Evolutionary conservation across 53 echinoderm and acorn worm species (phyloP).

Genomic region (Paracentrotus lividus): DNA sequence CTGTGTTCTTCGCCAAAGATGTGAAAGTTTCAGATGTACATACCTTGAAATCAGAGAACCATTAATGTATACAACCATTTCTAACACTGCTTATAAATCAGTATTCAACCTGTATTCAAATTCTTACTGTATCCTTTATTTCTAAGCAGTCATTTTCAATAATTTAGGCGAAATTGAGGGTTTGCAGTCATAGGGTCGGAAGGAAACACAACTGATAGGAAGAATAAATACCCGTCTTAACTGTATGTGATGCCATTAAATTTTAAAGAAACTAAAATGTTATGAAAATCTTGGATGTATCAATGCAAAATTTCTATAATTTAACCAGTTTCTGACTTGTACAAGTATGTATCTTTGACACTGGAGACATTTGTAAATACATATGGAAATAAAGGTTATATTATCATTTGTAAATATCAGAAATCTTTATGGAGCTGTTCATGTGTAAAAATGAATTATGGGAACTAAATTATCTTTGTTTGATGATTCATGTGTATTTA

Average conservation of each 20-base stretch:
- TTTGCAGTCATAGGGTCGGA: no score
- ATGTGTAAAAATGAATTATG: constrained; percentile 25
- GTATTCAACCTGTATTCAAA: background rate
- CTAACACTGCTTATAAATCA: no score
- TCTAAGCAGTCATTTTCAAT: no score
- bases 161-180: no score
- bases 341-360: background rate
- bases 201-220: no score
- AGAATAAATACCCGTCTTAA: no score
- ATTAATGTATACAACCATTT: no score
- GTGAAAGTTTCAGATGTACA: no score
- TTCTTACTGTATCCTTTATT: background rate
- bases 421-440: constrained; percentile 1
- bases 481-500: constrained; percentile 2
- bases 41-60: no score
- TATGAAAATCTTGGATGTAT: background rate
- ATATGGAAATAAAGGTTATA: constrained; percentile 6
- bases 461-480: background rate
- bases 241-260: background rate
- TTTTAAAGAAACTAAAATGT: background rate
- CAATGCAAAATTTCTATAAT: background rate
- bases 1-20: no score
- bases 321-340: background rate
- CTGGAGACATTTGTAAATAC: background rate
- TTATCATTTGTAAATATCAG: constrained; percentile 12